Evolutionary conservation across 2,888 invertebrate genomes (phyloP).

Genomic region (Hydroisotoma schaefferi): DNA sequence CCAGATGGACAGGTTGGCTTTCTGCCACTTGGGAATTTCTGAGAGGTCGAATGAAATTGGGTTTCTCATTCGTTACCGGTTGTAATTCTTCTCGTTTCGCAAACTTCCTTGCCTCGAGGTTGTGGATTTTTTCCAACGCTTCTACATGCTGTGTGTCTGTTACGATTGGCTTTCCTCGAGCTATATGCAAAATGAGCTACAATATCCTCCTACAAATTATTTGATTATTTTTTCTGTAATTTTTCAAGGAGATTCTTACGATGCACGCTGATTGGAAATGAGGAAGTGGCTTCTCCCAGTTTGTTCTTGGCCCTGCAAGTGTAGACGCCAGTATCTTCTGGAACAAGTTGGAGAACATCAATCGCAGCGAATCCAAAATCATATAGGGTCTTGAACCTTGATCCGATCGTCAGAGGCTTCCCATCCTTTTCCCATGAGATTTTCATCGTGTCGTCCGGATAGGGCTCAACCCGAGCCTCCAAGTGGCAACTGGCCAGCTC

Average conservation of each 20-base stretch:
- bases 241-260: slow-evolving; percentile 64
- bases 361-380: slow-evolving; percentile 97
- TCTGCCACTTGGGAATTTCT: slow-evolving; percentile 81
- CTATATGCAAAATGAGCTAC: neutral
- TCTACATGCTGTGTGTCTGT: slow-evolving; percentile 86
- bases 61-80: slow-evolving; percentile 71
- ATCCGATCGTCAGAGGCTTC: slow-evolving; percentile 71
- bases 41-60: slow-evolving; percentile 82
- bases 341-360: slow-evolving; percentile 88
- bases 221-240: too few relatives aligned
- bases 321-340: slow-evolving; percentile 70
- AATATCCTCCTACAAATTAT: slow-evolving; percentile 3
- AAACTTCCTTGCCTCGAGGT: slow-evolving; percentile 62
- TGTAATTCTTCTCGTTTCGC: slow-evolving; percentile 13
- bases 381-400: slow-evolving; percentile 86
- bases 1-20: slow-evolving; percentile 83
- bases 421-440: slow-evolving; percentile 94
- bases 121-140: slow-evolving; percentile 85
- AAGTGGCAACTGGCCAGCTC: slow-evolving; percentile 65
- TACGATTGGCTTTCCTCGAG: slow-evolving; percentile 9
- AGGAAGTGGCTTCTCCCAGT: slow-evolving; percentile 76
- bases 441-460: slow-evolving; percentile 81
- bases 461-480: slow-evolving; percentile 88
- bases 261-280: slow-evolving; percentile 74
- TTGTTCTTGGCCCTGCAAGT: slow-evolving; percentile 82